Percentiles rank a stretch among this genome's conserved stretches.
Conservation (phyloP, 2,113 vertebrate genomes). For the Rattus norvegicus region GRCr8 NC_086023.1:22364001-22364500, state of each 20-base stretch:
- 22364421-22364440: not conserved
- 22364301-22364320: not conserved
- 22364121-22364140: not conserved
- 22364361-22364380: not conserved
- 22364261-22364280: not conserved
- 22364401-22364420: too few relatives aligned
- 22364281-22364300: not conserved
- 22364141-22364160: not conserved
- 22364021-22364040: too few relatives aligned
- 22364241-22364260: not conserved
- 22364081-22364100: too few relatives aligned
- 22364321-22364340: not conserved
- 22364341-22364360: not conserved
- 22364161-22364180: not conserved
- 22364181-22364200: not conserved
- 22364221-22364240: not conserved
- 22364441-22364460: not conserved
- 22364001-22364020: too few relatives aligned
- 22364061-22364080: too few relatives aligned
- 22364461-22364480: not conserved
- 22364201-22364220: not conserved
- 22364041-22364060: too few relatives aligned
- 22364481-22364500: not conserved
- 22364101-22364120: too few relatives aligned
- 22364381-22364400: not conserved